A percentile compares a stretch with the other conserved stretches of the same genome.
Conservation (phyloP, 92 coral and sea anemone species). For the Epizoanthus ramosus region DNA sequence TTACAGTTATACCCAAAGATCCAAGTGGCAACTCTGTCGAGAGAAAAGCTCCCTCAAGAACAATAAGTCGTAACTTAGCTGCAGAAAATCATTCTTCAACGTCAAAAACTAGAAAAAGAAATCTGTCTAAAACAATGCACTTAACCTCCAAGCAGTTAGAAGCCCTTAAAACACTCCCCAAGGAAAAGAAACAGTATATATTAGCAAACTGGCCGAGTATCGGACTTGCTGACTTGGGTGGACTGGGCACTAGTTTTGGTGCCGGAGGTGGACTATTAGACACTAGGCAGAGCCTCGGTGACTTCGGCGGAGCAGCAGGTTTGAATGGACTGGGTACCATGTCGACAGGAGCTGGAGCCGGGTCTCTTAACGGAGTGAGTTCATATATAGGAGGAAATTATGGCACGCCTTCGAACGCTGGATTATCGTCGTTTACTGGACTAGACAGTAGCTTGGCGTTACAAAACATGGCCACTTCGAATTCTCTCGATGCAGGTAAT, state of each 20-base stretch:
- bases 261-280: constrained; percentile 39
- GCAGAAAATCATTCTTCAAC: constrained; percentile 7
- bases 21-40: not conserved
- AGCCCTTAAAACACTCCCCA: constrained; percentile 25
- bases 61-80: not conserved
- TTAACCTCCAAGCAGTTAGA: constrained; percentile 8
- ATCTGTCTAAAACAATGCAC: not conserved
- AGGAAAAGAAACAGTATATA: constrained; percentile 81
- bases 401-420: constrained; percentile 20
- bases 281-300: constrained; percentile 55
- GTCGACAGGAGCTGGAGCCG: constrained; percentile 25
- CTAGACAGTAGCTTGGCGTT: not conserved
- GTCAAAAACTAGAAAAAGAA: constrained; percentile 19
- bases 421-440: constrained; percentile 4
- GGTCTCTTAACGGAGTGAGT: constrained; percentile 37
- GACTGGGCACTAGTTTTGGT: constrained; percentile 25
- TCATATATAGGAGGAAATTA: constrained; percentile 35
- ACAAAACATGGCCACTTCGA: constrained; percentile 1
- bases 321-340: constrained; percentile 42
- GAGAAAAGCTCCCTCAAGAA: not conserved
- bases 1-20: constrained; percentile 31
- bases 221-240: constrained; percentile 47
- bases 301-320: constrained; percentile 34
- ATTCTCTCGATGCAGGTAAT: constrained; percentile 8
- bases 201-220: constrained; percentile 68